Base-by-base conservation (phyloP, 2,113 vertebrate species). In the Dipodomys stephensi region DNA sequence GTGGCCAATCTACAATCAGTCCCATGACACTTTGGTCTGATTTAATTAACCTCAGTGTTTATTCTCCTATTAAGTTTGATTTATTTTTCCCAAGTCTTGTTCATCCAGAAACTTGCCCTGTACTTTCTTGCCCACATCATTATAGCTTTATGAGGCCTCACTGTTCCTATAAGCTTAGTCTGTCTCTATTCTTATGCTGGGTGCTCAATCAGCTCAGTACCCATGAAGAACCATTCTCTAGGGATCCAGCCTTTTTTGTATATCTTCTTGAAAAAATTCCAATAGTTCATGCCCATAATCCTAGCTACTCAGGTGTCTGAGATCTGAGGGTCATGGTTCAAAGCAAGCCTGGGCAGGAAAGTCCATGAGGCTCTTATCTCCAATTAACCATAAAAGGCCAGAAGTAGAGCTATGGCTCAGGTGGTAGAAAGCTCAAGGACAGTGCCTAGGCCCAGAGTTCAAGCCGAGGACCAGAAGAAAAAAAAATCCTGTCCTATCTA, bases 91-190 rank as follows among this genome's bases (percentile, higher is more conserved):
- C 72, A 93, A 90, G 16, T 92, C 82, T 35, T 80, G 53, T 69
- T 68, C 28, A 30, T 64, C n/a, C 32, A 88, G 80, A 92, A 96
- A 94, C 19, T 85, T 35, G 23, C 23, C 62, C 89, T 68, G 85
- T 25, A 39, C 35, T 65, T 81, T 87, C 82, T 62, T 90, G 9
- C 30, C 68, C 23, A 25, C 57, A 49, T 65, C 84, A 57, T 46
- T 18, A 32, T 28, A 92, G 64, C 78, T 46, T 71, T 67, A 39
- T 12, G 18, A 49, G 19, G 22, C 46, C 53, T 79, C 77, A 28
- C 39, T 72, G 19, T 7, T 97, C 73, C 60, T 4, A 12, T 7
- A 39, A 69, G 65, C n/a, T 65, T 30, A 57, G 32, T 15, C 0
- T 82, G 19, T 64, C 46, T 72, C 13, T 49, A 23, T 11, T 22